A percentile compares a stretch with the other conserved stretches of the same genome.
Conservation (phyloP, 2,797 vertebrate species). For the Anomalospiza imberbis region DNA sequence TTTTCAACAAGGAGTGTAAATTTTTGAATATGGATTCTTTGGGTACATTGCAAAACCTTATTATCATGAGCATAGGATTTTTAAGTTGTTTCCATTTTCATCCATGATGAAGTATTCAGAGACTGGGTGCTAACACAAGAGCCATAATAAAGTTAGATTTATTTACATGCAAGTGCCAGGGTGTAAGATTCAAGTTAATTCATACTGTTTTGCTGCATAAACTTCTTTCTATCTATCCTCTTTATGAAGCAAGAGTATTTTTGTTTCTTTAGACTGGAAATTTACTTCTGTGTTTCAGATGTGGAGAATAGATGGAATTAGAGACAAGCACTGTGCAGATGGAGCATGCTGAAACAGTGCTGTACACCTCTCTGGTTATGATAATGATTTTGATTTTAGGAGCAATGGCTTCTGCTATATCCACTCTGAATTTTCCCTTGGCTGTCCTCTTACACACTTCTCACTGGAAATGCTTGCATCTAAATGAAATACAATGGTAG, state of each 20-base stretch:
- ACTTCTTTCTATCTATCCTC: background rate
- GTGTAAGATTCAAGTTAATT: slow-evolving; percentile 30
- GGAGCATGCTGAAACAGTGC: background rate
- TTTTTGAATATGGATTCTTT: background rate
- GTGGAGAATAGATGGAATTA: background rate
- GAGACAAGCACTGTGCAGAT: background rate
- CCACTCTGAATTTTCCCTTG: background rate
- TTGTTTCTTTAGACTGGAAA: background rate
- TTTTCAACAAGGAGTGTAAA: background rate
- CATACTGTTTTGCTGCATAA: background rate
- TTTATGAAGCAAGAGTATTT: background rate
- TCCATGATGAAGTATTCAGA: slow-evolving; percentile 34
- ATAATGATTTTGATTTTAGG: background rate
- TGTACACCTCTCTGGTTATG: background rate
- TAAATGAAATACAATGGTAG: background rate
- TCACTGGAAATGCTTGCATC: background rate
- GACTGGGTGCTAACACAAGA: background rate
- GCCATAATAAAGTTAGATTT: slow-evolving; percentile 41
- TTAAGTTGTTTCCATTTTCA: slow-evolving; percentile 32
- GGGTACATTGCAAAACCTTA: background rate
- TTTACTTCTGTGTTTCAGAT: background rate
- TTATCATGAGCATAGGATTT: slow-evolving; percentile 18
- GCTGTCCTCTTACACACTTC: background rate
- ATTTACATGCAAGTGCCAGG: slow-evolving; percentile 39
- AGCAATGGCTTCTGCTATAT: background rate